These are phyloP conservation scores for Circaetus gallicus DNA, from an alignment of 2,113 vertebrate species.

Conservation along the genomic window DNA sequence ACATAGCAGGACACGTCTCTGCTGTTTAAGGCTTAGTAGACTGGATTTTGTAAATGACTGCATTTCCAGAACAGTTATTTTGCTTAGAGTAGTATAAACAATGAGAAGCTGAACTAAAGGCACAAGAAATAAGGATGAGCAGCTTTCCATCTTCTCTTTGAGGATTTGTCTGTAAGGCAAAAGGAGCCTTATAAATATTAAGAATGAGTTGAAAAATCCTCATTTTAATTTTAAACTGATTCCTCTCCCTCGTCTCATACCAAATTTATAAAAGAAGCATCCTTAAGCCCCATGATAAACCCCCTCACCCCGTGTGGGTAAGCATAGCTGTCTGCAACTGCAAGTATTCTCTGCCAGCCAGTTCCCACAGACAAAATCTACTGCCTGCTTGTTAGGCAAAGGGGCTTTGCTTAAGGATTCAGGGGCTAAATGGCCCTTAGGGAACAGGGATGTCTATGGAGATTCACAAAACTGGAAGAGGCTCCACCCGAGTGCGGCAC, in stretches of 20 bases:
- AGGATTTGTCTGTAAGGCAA: slow-evolving; percentile 12
- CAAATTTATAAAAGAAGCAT: not conserved
- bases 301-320: not conserved
- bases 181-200: slow-evolving; percentile 39
- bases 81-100: slow-evolving; percentile 30
- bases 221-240: slow-evolving; percentile 43
- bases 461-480: not conserved
- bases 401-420: not conserved
- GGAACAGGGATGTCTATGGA: not conserved
- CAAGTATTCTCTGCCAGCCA: not conserved
- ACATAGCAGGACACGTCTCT: slow-evolving; percentile 9
- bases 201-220: not conserved
- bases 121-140: not conserved
- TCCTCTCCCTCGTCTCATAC: not conserved
- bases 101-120: slow-evolving; percentile 33
- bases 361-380: slow-evolving; percentile 12
- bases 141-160: slow-evolving; percentile 3
- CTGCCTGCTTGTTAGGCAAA: not conserved
- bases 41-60: slow-evolving; percentile 15
- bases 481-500: not conserved
- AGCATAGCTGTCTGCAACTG: not conserved
- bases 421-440: not conserved
- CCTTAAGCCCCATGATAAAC: not conserved
- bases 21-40: slow-evolving; percentile 7
- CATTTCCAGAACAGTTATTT: slow-evolving; percentile 44